Base-by-base conservation (phyloP, 2,113 vertebrate genomes). In the Gavia stellata region DNA sequence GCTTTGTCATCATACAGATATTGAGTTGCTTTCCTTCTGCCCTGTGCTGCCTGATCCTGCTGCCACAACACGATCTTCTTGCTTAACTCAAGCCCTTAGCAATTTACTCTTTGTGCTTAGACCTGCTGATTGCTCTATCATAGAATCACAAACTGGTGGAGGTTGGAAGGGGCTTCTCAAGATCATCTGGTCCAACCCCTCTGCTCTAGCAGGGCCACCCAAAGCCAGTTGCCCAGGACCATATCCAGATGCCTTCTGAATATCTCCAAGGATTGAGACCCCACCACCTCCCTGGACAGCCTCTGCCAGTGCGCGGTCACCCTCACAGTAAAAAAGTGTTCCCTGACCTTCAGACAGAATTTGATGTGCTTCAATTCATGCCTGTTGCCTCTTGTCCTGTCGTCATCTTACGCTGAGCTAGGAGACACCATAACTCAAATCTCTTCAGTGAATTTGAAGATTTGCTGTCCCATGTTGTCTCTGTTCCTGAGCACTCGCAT, bases 351-450 rank as follows among this genome's bases (percentile, higher is more conserved):
- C 29, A 74, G 63, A 13, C 42, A 40, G 86, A 28, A n/a, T 49
- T 88, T 26, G 55, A 6, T 31, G 47, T 58, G 53, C 49, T 82
- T 45, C 19, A 36, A 0, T 82, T 79, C 16, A 3, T 52, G 70
- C 25, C 23, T 9, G 3, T 55, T 47, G n/a, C 50, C 75, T 71
- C 47, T 56, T n/a, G 33, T 44, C 28, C 31, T 80, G 36, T 56
- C 4, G 1, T 47, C 0, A 1, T 25, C 23, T 33, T 42, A 21
- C 3, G 29, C 40, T 49, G 81, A 80, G 50, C 31, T 53, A 1
- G 0, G 62, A 3, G 21, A 86, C 26, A 5, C 25, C 2, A 0
- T 34, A 33, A n/a, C 47, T 62, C 75, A 58, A 38, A 42, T 55
- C 21, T 52, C 36, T 34, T 36, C 10, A 34, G 53, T 3, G 3